Base-by-base conservation (phyloP, 2,113 vertebrate genomes). In the Eulemur rufifrons region DNA sequence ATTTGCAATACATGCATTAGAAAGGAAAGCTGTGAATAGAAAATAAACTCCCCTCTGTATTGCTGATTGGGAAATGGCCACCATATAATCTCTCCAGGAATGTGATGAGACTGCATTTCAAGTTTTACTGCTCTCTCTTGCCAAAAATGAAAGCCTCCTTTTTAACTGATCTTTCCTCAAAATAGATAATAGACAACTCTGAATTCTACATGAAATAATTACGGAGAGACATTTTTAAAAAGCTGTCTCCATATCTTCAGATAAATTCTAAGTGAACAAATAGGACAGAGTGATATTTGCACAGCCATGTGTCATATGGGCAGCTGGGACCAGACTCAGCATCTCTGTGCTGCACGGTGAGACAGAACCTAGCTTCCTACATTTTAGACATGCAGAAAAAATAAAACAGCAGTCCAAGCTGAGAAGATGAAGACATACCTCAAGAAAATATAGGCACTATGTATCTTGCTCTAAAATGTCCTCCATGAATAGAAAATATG, bases 1-100 rank as follows among this genome's bases (percentile, higher is more conserved):
- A 74, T 87, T 66, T 59, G 23, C 17, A 59, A 34, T 27, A 10
- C 9, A 47, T 13, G 29, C 86, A 68, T 96, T 73, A 83, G 74
- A 95, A 96, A 96, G 95, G 34, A 97, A 95, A 96, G 21, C 89
- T 71, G 50, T 68, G 50, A 93, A 64, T 42, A 34, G 45, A 86
- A 96, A 96, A 37, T 32, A 95, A 88, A 23, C 4, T 81, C 34
- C 71, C 13, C 68, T 50, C 39, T 6, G 15, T 86, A 68, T 17
- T 61, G 52, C 77, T 14, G 89, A 17, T 18, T 2, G 82, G 74
- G 83, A 90, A 96, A 82, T 20, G 37, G 20, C 37, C 63, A 71
- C 80, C 86, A 45, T n/a, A 54, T 32, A 78, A 78, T 25, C 68
- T 93, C 96, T 73, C 82, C 80, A 74, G 68, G 42, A 84, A 96